Conservation (phyloP, 1,140 invertebrate genomes). For the Lepidurus couesii region DNA sequence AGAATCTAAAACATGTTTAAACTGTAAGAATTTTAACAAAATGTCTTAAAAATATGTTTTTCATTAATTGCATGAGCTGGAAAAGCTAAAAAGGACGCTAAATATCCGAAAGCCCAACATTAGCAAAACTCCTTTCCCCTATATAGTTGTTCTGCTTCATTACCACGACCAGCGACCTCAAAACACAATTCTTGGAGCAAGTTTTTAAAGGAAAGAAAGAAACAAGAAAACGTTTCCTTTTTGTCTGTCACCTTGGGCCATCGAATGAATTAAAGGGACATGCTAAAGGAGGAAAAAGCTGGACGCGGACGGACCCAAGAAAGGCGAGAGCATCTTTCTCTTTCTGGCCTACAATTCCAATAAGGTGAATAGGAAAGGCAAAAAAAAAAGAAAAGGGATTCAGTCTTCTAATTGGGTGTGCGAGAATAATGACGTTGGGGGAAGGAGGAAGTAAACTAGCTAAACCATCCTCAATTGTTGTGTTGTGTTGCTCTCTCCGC, state of each 20-base stretch:
- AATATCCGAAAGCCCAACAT: background rate
- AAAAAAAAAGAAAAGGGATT: background rate
- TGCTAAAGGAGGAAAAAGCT: background rate
- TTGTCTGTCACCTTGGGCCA: background rate
- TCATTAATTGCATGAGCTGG: too few relatives aligned
- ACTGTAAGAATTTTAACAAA: too few relatives aligned
- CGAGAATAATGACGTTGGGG: background rate
- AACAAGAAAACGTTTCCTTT: background rate
- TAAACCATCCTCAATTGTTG: too few relatives aligned
- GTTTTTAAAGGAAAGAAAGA: background rate
- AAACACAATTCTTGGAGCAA: conserved; percentile 12
- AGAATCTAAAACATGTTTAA: too few relatives aligned
- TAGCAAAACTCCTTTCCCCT: background rate
- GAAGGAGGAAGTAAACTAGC: background rate
- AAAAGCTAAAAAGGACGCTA: background rate
- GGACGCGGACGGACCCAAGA: background rate
- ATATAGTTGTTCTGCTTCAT: conserved; percentile 11
- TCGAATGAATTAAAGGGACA: conserved; percentile 8
- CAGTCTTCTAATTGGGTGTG: background rate
- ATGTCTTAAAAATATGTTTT: too few relatives aligned
- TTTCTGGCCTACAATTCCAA: conserved; percentile 15
- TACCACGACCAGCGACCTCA: conserved; percentile 6
- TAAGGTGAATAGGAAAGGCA: background rate
- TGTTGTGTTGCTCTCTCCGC: background rate
- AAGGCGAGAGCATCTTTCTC: conserved; percentile 13